Conservation (phyloP, 2,113 vertebrate genomes). For the Carassius auratus region DNA sequence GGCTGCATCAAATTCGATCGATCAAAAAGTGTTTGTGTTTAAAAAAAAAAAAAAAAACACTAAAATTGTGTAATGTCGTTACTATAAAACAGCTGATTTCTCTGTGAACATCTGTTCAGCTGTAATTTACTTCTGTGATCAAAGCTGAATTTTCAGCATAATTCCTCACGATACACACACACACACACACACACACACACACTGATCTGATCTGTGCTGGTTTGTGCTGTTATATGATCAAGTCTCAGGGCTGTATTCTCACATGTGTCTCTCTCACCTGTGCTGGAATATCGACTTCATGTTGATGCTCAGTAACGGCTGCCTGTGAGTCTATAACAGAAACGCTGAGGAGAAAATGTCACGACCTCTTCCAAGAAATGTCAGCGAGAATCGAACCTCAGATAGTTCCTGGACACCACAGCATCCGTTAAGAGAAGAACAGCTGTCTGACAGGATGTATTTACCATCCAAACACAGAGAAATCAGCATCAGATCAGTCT, state of each 20-base stretch:
- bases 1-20: too few relatives aligned
- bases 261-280: not conserved
- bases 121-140: too few relatives aligned
- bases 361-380: not conserved
- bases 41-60: too few relatives aligned
- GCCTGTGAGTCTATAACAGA: not conserved
- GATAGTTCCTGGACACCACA: not conserved
- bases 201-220: too few relatives aligned
- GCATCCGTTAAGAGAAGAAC: not conserved
- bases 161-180: too few relatives aligned
- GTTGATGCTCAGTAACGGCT: not conserved
- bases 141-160: too few relatives aligned
- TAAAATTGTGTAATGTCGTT: too few relatives aligned
- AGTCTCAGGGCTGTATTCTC: not conserved
- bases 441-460: not conserved
- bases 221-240: not conserved
- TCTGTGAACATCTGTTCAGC: too few relatives aligned
- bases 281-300: not conserved
- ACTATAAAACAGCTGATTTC: too few relatives aligned
- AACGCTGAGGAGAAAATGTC: not conserved
- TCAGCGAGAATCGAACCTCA: not conserved
- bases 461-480: not conserved
- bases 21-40: too few relatives aligned
- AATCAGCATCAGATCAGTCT: too few relatives aligned
- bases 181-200: too few relatives aligned